Evolutionary conservation across 1,140 invertebrate species (phyloP).

Genomic region (Solenopsis fugax): DNA sequence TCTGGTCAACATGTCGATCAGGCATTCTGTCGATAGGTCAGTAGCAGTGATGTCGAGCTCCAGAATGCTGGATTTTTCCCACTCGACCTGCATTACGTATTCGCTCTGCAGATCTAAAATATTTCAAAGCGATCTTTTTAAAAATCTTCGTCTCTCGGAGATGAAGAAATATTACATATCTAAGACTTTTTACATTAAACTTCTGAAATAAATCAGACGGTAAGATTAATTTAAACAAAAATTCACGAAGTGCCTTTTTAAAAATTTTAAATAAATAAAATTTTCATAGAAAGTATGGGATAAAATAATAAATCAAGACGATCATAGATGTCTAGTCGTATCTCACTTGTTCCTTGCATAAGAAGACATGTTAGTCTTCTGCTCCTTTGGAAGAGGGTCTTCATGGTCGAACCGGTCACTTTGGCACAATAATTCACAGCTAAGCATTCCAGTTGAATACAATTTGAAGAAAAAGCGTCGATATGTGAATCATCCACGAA

Average conservation of each 20-base stretch:
- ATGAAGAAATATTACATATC: neutral
- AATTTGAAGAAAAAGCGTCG: conserved; percentile 98
- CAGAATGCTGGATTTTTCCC: conserved; percentile 98
- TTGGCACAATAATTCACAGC: conserved; percentile 99
- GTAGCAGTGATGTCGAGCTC: conserved; percentile 99
- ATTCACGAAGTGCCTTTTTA: neutral
- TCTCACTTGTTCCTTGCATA: conserved; percentile 97
- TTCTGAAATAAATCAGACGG: neutral
- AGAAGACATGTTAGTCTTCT: conserved; percentile 96
- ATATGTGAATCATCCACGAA: conserved; percentile 99
- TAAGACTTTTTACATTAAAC: neutral
- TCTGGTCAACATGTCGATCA: conserved; percentile 96
- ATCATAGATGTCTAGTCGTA: neutral
- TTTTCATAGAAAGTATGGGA: neutral
- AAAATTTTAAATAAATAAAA: neutral
- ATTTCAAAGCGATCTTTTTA: neutral
- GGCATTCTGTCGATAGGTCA: conserved; percentile 96
- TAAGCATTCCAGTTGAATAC: conserved; percentile 97
- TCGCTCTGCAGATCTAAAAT: conserved; percentile 94
- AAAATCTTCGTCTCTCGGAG: too few relatives aligned
- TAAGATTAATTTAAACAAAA: neutral
- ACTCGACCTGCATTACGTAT: conserved; percentile 97
- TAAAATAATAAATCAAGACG: neutral
- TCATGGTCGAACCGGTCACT: conserved; percentile 98
- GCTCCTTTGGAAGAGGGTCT: conserved; percentile 97